Evolutionary conservation across 1,140 invertebrate genomes (phyloP), one percentile per base, ranked within the genome.

Genomic region (Bombus affinis): DNA sequence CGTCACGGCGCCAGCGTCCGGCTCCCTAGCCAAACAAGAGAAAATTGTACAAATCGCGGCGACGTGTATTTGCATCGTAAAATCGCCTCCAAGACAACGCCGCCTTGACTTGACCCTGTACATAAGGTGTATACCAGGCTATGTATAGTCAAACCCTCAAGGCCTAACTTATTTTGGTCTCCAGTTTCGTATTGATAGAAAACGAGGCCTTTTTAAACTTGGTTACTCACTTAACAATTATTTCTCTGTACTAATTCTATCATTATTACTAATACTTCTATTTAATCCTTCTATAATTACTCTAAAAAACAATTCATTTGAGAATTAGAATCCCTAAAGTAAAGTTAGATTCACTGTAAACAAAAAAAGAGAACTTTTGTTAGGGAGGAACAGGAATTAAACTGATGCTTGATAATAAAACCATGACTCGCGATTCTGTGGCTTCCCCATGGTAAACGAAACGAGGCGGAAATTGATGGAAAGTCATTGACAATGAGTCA

Each of bases 381-480:
- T n/a, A 72, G 42, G 5, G n/a, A 72, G 10, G 2, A 72, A 72
- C 13, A 13, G 70, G 5, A 42, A 71, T 9, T 6, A 72, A 25
- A 72, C 13, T n/a, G 10, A 42, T n/a, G 39, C 13, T 25, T 25
- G 22, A n/a, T 72, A 72, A 72, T 72, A n/a, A 42, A n/a, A n/a
- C 35, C 8, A 13, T 37, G 66, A n/a, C 18, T 37, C 2, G 8
- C 25, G 32, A 80, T 37, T n/a, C 65, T 68, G 37, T 44, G 75
- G 76, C 76, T 88, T 88, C 59, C 25, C 59, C 65, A 35, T 37
- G 59, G 6, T 18, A 25, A 77, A n/a, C 39, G 62, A 82, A 83
- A 62, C 62, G 32, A 74, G 70, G 72, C 66, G 86, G 86, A 88
- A 85, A 89, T 88, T 73, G 66, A 68, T 47, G 42, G 44, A 39